Percentiles rank a stretch among this genome's conserved stretches.
phyloP scores from a whole-genome alignment of 2,113 vertebrate genomes.

The Callocephalon fimbriatum region DNA sequence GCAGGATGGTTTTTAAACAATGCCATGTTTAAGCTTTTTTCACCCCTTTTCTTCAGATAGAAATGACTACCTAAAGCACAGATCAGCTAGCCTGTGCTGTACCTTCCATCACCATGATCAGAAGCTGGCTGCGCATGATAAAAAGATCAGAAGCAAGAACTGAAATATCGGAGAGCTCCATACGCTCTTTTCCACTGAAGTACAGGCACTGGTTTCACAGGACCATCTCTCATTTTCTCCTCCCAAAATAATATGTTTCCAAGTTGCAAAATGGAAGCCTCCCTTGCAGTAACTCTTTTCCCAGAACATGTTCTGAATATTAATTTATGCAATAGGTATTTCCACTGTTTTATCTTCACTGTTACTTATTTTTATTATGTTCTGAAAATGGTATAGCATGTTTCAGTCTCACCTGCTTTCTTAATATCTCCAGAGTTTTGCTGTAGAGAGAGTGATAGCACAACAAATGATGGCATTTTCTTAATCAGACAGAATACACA shows the following conservation, averaged over 20 bases:
- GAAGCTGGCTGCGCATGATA: neutral
- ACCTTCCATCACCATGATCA: neutral
- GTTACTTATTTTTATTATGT: neutral
- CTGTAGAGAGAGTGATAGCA: neutral
- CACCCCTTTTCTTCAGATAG: neutral
- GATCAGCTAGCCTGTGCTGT: fast-evolving
- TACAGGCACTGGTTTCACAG: neutral
- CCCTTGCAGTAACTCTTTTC: neutral
- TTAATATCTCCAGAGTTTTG: neutral
- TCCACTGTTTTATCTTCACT: neutral
- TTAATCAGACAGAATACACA: neutral
- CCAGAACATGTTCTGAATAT: neutral
- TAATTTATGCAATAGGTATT: neutral
- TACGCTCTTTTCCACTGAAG: neutral
- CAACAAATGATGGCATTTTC: neutral
- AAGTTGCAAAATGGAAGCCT: neutral
- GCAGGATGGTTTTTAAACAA: neutral
- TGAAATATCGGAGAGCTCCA: neutral
- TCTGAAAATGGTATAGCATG: neutral
- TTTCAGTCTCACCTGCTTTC: neutral
- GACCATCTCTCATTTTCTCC: neutral
- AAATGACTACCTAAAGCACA: neutral
- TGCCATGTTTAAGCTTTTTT: neutral
- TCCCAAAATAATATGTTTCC: neutral
- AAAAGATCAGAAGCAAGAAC: neutral